Conservation (phyloP, 2,888 invertebrate species). For the Agrotis segetum region DNA sequence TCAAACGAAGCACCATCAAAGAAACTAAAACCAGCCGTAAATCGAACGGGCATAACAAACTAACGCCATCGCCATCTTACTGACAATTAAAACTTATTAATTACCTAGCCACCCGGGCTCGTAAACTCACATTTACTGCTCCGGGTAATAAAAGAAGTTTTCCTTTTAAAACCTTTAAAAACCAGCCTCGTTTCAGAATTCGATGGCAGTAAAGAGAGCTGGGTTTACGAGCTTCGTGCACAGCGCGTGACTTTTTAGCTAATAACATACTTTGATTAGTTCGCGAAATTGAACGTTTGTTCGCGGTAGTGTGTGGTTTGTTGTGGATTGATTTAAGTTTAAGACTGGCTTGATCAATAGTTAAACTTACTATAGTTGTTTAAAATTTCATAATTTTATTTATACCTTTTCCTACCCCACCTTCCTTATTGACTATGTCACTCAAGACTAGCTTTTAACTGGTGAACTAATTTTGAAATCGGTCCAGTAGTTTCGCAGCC, state of each 20-base stretch:
- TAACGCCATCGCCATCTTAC: slow-evolving; percentile 61
- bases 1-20: slow-evolving; percentile 38
- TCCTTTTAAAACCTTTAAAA: slow-evolving; percentile 81
- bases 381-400: too few relatives aligned
- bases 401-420: too few relatives aligned
- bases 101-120: slow-evolving; percentile 78
- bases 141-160: slow-evolving; percentile 81
- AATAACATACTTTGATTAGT: slow-evolving; percentile 77
- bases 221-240: slow-evolving; percentile 67
- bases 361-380: neutral
- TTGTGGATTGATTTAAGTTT: slow-evolving; percentile 9
- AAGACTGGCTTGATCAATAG: neutral
- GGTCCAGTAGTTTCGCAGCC: too few relatives aligned
- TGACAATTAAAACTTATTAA: slow-evolving; percentile 87
- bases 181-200: slow-evolving; percentile 70
- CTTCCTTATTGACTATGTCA: too few relatives aligned
- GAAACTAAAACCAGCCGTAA: slow-evolving; percentile 45
- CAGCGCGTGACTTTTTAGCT: slow-evolving; percentile 82
- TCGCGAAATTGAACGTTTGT: slow-evolving; percentile 66
- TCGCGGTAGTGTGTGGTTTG: slow-evolving; percentile 47
- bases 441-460: too few relatives aligned
- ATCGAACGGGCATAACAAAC: slow-evolving; percentile 65
- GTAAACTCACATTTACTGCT: slow-evolving; percentile 79
- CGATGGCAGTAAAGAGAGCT: slow-evolving; percentile 76
- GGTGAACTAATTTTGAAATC: too few relatives aligned